phyloP scores from a whole-genome alignment of 2,797 vertebrate species.

The Anabas testudineus region DNA sequence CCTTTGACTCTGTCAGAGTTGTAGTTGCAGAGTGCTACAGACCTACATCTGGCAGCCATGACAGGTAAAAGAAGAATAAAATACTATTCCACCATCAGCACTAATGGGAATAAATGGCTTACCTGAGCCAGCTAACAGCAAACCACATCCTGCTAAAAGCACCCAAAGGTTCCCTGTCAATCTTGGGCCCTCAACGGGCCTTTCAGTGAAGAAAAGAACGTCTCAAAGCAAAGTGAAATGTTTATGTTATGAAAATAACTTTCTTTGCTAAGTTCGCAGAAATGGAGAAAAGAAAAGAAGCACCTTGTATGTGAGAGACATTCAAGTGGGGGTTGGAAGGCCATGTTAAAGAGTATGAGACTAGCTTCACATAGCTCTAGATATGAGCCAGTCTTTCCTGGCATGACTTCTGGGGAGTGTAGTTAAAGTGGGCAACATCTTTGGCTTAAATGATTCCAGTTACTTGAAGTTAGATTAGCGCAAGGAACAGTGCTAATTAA shows the following conservation, averaged over 20 bases:
- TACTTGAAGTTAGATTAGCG: constrained; percentile 72
- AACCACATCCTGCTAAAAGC: constrained; percentile 72
- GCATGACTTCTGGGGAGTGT: constrained; percentile 55
- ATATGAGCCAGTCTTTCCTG: constrained; percentile 70
- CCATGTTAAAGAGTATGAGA: constrained; percentile 30
- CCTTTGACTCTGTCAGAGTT: constrained; percentile 64
- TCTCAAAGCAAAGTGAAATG: constrained; percentile 64
- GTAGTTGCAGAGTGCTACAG: constrained; percentile 52
- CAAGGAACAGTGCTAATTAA: constrained; percentile 76
- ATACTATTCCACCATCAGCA: constrained; percentile 64
- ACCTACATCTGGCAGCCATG: constrained; percentile 76
- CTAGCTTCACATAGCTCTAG: constrained; percentile 38
- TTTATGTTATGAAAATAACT: constrained; percentile 68
- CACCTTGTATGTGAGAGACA: constrained; percentile 21
- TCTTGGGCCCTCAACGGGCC: constrained; percentile 38
- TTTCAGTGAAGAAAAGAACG: constrained; percentile 52
- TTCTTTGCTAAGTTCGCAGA: constrained; percentile 62
- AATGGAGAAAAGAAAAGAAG: constrained; percentile 44
- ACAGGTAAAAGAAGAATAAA: constrained; percentile 73
- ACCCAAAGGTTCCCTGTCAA: constrained; percentile 63
- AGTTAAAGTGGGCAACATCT: constrained; percentile 50
- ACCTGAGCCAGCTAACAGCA: constrained; percentile 74
- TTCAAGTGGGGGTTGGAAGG: constrained; percentile 4
- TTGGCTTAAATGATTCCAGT: constrained; percentile 58
- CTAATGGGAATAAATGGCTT: constrained; percentile 80